Base-by-base conservation (phyloP, 2,113 vertebrate species). In the Stictonetta naevosa region DNA sequence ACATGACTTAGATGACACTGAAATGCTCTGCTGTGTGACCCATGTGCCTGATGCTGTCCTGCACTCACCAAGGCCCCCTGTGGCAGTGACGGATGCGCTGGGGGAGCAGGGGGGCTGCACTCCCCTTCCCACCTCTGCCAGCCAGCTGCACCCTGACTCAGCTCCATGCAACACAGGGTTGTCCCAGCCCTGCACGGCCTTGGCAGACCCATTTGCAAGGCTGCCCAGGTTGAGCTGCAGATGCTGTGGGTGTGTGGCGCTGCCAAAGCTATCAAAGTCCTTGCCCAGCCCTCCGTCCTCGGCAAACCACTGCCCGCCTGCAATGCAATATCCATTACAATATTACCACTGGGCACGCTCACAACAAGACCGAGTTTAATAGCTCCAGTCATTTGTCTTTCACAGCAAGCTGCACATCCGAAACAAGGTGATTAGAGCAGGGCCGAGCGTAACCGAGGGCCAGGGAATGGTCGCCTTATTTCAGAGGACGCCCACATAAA, bases 401-500 rank as follows among this genome's bases (percentile, higher is more conserved):
- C 95, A 95, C 92, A 96, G 96, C 94, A 97, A 97, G 93, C 93
- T 95, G 94, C 71, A 85, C 67, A 94, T 95, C 92, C 13, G 2
- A 88, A 93, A 89, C 92, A 83, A 74, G 56, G 75, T 52, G 79
- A 96, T 93, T 93, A 96, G 94, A 95, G 77, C 52, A 89, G 88
- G 93, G 62, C 88, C 8, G 26, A 88, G 94, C 25, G 2, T 93
- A 94, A 94, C 86, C 8, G 38, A 95, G 85, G 86, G 79, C 73
- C 3, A 1, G 73, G 93, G 94, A 97, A 97, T 87, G 78, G 79
- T 86, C 58, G 78, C 79, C 92, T 93, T 85, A 50, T 92, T 97
- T 96, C 87, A 89, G 94, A 94, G 84, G 72, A 71, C 10, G 31
- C 86, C 85, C 91, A 95, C 92, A 96, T 97, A 62, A 97, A 97